Base-by-base conservation (phyloP, 2,888 invertebrate genomes). In the Chalcis sispes region DNA sequence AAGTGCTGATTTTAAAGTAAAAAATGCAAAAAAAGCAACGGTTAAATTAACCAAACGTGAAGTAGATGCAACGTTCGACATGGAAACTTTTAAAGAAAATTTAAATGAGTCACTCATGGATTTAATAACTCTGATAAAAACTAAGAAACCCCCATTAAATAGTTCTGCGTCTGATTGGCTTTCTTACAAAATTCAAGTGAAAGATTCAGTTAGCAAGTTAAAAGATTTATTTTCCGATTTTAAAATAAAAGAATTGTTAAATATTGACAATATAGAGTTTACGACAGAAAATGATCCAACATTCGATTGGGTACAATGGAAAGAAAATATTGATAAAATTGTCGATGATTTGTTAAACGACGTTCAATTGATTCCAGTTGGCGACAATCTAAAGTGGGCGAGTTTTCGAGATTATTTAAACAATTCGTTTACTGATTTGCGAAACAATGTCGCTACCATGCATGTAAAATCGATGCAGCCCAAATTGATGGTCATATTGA, bases 251-350 rank as follows among this genome's bases (percentile, higher is more conserved):
- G 50, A 58, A 36, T 32, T 67, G 13, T 15, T 32, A 5, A 32
- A 42, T 1, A 15, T 58, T 2, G 59, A 71, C 1, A 29, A 58
- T 27, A n/a, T 52, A 13, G 1, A 10, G 0, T 58, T 27, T 15
- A 13, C n/a, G 15, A 13, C 54, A 1, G 64, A 56, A 50, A 54
- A 1, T 25, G 75, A 52, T n/a, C 3, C 29, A 20, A 10, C 58
- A 15, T 77, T 72, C 18, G 62, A 72, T 20, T 71, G 52, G 71
- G 25, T 62, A 0, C 72, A 75, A 2, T 69, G 82, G 66, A 81
- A 77, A 29, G 59, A 48, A 56, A 71, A 78, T 27, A 71, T 82
- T 3, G 69, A 77, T 13, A 64, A 58, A 2, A 77, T 61, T 71
- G 54, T 40, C 48, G 46, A 65, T n/a, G n/a, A 40, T 32, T 8